These are phyloP conservation scores for Petrocephalus microphthalmus DNA, from an alignment of 2,113 vertebrate genomes.

Conservation along the genomic window DNA sequence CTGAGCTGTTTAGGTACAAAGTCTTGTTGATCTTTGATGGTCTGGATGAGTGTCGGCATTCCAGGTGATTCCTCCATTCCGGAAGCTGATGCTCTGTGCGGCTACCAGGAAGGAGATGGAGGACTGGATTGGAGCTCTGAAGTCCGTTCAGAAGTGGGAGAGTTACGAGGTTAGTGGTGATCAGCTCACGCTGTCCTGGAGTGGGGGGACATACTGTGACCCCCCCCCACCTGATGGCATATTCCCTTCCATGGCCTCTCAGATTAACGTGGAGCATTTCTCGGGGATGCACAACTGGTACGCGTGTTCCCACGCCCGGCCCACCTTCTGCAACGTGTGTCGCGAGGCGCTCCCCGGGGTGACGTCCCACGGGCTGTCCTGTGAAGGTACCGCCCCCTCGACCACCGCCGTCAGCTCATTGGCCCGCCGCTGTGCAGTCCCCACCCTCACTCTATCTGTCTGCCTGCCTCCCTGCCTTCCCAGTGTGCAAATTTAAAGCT, in stretches of 20 bases:
- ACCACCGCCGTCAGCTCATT: neutral
- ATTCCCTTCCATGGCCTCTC: constrained; percentile 60
- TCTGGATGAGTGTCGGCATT: too few species aligned
- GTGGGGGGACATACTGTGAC: neutral
- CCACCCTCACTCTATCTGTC: neutral
- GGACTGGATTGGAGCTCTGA: constrained; percentile 87
- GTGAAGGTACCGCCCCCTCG: constrained; percentile 71
- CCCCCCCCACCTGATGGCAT: constrained; percentile 14
- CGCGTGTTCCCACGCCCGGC: constrained; percentile 75
- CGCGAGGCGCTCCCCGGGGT: constrained; percentile 80
- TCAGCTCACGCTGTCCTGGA: neutral
- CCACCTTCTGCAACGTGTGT: constrained; percentile 93
- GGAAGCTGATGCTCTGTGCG: constrained; percentile 80
- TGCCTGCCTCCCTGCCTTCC: neutral
- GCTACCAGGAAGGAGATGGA: constrained; percentile 94
- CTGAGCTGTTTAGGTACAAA: too few species aligned
- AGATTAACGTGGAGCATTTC: constrained; percentile 90
- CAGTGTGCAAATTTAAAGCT: constrained; percentile 93
- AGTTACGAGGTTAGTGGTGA: constrained; percentile 68
- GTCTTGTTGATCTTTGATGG: too few species aligned
- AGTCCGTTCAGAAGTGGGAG: constrained; percentile 94
- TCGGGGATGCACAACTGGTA: constrained; percentile 97
- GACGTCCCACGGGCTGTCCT: constrained; percentile 84
- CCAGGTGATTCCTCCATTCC: constrained; percentile 88
- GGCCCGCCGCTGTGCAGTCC: neutral